Evolutionary conservation across 2,888 invertebrate species (phyloP).

Genomic region (Rhagonycha lutea): DNA sequence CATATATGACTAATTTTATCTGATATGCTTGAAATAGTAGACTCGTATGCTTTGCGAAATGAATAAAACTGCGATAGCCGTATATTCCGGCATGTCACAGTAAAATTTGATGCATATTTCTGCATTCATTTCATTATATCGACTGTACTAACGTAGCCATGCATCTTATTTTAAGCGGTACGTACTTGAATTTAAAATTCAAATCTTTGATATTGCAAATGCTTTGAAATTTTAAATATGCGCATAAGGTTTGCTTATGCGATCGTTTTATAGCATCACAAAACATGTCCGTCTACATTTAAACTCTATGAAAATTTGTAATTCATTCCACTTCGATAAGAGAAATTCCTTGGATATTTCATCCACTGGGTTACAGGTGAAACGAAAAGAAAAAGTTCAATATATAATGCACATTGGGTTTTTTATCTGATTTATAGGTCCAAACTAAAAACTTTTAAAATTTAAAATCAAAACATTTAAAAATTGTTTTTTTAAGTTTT

Average conservation of each 20-base stretch:
- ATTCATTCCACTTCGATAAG: too few relatives aligned
- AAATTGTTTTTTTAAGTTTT: too few relatives aligned
- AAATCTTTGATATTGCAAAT: neutral
- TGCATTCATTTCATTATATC: neutral
- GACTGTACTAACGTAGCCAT: neutral
- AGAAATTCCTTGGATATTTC: too few relatives aligned
- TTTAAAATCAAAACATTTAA: too few relatives aligned
- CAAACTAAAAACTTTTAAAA: too few relatives aligned
- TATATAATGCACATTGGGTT: too few relatives aligned
- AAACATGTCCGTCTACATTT: neutral
- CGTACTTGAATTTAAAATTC: neutral
- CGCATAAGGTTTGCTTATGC: neutral
- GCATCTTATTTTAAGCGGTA: neutral
- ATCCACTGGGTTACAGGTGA: too few relatives aligned
- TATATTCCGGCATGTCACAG: neutral
- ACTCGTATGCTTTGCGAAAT: neutral
- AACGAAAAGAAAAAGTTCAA: too few relatives aligned
- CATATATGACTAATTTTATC: neutral
- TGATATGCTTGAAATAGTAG: neutral
- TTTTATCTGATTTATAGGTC: too few relatives aligned
- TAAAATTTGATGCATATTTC: neutral
- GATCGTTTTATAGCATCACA: neutral
- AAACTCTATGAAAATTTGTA: neutral
- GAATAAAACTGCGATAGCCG: neutral
- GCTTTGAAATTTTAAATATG: neutral